Percentiles rank a stretch among this genome's conserved stretches.
Conservation (phyloP, 2,888 invertebrate genomes). For the Oscheius sp. region DNA sequence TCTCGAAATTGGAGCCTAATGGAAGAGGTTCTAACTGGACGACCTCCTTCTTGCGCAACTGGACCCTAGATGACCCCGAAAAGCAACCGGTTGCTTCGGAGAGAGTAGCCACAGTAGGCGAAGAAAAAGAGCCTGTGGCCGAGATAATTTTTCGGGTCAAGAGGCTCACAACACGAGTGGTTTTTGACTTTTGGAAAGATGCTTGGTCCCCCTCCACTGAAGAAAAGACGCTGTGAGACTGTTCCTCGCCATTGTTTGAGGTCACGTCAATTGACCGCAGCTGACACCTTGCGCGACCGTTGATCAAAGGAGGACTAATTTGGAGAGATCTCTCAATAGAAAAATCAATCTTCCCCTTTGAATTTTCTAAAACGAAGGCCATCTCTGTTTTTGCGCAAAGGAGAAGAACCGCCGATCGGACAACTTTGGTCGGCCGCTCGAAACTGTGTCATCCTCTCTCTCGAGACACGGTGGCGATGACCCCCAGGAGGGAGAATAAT, state of each 20-base stretch:
- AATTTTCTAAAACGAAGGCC: no score
- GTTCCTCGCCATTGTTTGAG: no score
- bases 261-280: no score
- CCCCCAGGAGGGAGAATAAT: background rate
- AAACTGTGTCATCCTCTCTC: conserved; percentile 21
- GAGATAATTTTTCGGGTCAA: background rate
- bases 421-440: background rate
- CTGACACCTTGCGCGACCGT: no score
- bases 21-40: background rate
- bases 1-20: conserved; percentile 8
- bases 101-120: background rate
- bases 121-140: background rate
- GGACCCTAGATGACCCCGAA: background rate
- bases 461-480: background rate
- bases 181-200: no score
- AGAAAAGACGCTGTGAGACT: no score
- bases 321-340: no score
- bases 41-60: no score
- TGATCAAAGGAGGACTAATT: no score
- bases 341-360: no score
- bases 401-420: background rate
- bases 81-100: background rate
- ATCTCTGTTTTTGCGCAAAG: conserved; percentile 13
- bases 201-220: no score
- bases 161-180: background rate